Evolutionary conservation across 2,113 vertebrate genomes (phyloP), one percentile per base, ranked within the genome.

Genomic region (Mastomys natalensis): DNA sequence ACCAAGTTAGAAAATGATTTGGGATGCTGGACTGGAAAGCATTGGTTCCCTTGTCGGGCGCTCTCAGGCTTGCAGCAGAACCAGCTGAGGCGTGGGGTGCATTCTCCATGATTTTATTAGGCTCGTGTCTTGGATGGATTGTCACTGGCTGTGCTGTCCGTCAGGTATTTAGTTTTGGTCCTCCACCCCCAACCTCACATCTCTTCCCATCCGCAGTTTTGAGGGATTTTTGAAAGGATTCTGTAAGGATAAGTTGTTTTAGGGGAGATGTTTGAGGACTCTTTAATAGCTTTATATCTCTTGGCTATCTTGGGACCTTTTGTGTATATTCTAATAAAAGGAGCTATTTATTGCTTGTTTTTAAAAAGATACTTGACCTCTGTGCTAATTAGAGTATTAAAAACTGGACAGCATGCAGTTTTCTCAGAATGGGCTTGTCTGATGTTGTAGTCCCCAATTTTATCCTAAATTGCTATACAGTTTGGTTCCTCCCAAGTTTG

Each of bases 331-430:
- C 90, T 95, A 94, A 78, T 93, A 53, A 91, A 95, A 97, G 64
- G 58, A 93, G 16, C 86, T 94, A 29, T 93, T 94, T 87, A 93
- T 90, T 90, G 40, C 89, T 73, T 93, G 29, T 12, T 24, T 74
- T 13, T 40, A 24, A 62, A 94, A 81, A 89, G 78, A 76, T 80
- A 48, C 84, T 93, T 92, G 93, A 97, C 81, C 70, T 80, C 68
- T 73, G 62, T 77, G 70, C 12, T 93, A 91, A 93, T 94, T 93
- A 96, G 90, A 95, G 91, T 91, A 89, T 92, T 78, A 92, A 91
- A 93, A 88, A 82, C 24, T 85, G 34, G 91, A 84, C 60, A 40
- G 55, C 72, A 11, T 51, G 3, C 92, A 62, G 94, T 66, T 93
- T 92, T 95, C 81, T 92, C 86, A 66, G 72, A 87, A 77, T 11